A percentile compares a stretch with the other conserved stretches of the same genome.
These are phyloP conservation scores for Zaprionus lachaisei DNA, from an alignment of 1,140 invertebrate genomes.

Conservation along the genomic window DNA sequence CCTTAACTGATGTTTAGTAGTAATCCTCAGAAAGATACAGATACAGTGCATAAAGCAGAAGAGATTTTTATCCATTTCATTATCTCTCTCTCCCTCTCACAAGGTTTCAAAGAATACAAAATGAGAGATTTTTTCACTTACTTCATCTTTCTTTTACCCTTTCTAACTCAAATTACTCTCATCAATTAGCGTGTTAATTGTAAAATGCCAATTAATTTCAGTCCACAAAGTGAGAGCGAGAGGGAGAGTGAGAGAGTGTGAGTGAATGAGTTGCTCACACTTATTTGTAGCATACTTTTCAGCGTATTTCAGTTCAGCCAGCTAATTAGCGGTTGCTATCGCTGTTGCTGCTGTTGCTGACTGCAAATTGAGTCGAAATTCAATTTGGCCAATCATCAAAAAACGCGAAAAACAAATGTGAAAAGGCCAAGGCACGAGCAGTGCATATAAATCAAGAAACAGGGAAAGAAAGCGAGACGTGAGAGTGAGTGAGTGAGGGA, in stretches of 20 bases:
- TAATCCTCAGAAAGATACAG: too few relatives aligned
- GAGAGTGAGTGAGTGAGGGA: conserved; percentile 23
- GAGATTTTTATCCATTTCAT: neutral
- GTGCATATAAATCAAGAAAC: conserved; percentile 27
- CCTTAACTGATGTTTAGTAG: too few relatives aligned
- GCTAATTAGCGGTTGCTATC: conserved; percentile 43
- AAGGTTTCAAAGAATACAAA: neutral
- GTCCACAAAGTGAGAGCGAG: neutral
- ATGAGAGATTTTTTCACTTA: neutral
- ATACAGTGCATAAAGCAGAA: too few relatives aligned
- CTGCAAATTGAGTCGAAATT: conserved; percentile 78
- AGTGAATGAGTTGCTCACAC: neutral
- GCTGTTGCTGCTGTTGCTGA: conserved; percentile 28
- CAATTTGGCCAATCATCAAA: conserved; percentile 72
- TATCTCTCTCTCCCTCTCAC: neutral
- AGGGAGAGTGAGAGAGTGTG: neutral
- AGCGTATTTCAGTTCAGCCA: conserved; percentile 32
- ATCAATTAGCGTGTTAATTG: conserved; percentile 5
- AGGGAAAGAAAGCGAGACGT: neutral
- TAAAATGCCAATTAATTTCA: conserved; percentile 9
- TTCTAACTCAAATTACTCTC: neutral
- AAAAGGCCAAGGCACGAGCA: conserved; percentile 20
- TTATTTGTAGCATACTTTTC: conserved; percentile 57
- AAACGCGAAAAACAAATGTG: conserved; percentile 46
- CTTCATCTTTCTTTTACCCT: neutral